Percentiles rank a stretch among this genome's conserved stretches.
Evolutionary conservation across 2,113 vertebrate species (phyloP).

Genomic region (Prochilodus magdalenae): DNA sequence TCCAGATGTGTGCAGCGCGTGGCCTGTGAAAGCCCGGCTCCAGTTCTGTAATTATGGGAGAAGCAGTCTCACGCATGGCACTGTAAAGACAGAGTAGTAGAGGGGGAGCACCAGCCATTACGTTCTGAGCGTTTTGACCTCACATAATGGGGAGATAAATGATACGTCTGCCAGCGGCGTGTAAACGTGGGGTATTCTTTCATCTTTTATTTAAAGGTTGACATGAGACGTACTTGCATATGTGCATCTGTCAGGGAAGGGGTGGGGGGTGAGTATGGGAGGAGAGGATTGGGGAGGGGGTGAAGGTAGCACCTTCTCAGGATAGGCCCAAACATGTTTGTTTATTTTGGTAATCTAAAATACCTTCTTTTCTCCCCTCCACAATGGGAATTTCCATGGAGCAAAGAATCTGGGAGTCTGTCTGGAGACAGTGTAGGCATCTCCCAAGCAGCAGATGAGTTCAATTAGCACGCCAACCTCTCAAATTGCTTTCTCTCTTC

Average conservation of each 20-base stretch:
- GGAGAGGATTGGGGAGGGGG: slow-evolving; percentile 32
- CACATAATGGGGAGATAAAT: slow-evolving; percentile 68
- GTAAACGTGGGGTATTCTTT: slow-evolving; percentile 74
- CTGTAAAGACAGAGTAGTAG: slow-evolving; percentile 53
- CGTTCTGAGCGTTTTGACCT: slow-evolving; percentile 64
- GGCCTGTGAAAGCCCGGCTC: slow-evolving; percentile 25
- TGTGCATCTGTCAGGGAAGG: neutral
- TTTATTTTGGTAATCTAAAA: slow-evolving; percentile 77
- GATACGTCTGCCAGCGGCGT: slow-evolving; percentile 64
- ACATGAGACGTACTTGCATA: slow-evolving; percentile 65
- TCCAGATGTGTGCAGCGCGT: slow-evolving; percentile 56
- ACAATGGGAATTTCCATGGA: slow-evolving; percentile 70
- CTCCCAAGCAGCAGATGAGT: slow-evolving; percentile 36
- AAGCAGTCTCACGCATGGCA: slow-evolving; percentile 55
- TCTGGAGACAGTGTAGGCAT: slow-evolving; percentile 32
- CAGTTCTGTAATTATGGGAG: slow-evolving; percentile 57
- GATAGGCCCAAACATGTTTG: slow-evolving; percentile 76
- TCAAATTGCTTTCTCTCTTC: slow-evolving; percentile 26
- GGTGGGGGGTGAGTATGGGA: neutral
- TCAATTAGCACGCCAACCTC: slow-evolving; percentile 34
- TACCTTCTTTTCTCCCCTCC: slow-evolving; percentile 44
- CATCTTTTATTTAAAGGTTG: slow-evolving; percentile 65
- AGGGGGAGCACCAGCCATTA: slow-evolving; percentile 59
- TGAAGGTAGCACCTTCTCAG: slow-evolving; percentile 62
- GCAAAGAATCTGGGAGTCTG: slow-evolving; percentile 1